Evolutionary conservation across 1,140 invertebrate species (phyloP), one percentile per base, ranked within the genome.

Genomic region (Drosophila guanche): DNA sequence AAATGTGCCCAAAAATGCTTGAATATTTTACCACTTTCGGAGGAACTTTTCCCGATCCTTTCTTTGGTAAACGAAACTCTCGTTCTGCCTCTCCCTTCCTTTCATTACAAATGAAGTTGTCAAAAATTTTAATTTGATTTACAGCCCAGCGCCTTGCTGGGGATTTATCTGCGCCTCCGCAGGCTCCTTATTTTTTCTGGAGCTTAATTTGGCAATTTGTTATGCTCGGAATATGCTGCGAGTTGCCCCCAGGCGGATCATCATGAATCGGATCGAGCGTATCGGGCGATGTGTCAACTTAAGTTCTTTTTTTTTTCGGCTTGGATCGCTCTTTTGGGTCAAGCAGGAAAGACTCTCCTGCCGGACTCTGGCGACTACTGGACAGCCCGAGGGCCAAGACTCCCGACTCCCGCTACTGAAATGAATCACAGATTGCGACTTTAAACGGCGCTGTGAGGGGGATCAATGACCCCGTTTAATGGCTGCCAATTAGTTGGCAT

Each of bases 61-160:
- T 20, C 16, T 20, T 20, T 20, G 16, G 16, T 1, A 20, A 20
- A 20, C 16, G 16, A 20, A 20, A 20, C 16, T 20, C 16, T 2
- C n/a, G n/a, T 8, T 8, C 29, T 33, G 10, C 10, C 8, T 37
- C 33, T 29, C 27, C 6, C 6, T 29, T 7, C 7, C 29, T 29
- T 6, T 5, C 29, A 61, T 61, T 86, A 81, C 74, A 88, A 88
- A 88, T 88, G 83, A 88, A 88, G 83, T 88, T 89, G 84, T 88
- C 83, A 88, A 51, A 67, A 88, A 83, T 89, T 83, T 83, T 76
- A 89, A 88, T 88, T 88, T 88, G 84, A 81, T 88, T 88, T 88
- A 88, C 85, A 68, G 51, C 51, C 52, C 52, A 52, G 48, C 50
- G 51, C 51, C 33, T 50, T 46, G 48, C 46, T 20, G 27, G 45